Evolutionary conservation across 2,113 vertebrate species (phyloP), one percentile per base, ranked within the genome.

Genomic region (Lichenostomus cassidix): DNA sequence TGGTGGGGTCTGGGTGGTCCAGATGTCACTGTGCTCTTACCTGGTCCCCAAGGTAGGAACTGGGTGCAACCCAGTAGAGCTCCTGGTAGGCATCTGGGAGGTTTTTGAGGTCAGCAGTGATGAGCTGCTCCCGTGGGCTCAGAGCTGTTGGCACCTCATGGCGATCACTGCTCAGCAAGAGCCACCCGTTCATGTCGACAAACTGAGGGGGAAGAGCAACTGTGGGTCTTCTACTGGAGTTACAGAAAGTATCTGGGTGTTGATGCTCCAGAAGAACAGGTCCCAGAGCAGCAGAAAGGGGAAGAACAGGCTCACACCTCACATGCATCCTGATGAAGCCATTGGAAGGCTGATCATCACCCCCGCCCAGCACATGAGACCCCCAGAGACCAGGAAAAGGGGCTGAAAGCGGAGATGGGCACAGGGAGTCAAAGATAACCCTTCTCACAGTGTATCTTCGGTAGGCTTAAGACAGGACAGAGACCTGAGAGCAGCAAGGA

Each of bases 51-150:
- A 99, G 98, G 96, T 99, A 99, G 39, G 98, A 97, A 64, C 74
- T 97, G 0, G 99, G 98, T 3, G 99, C 99, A 21, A 98, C 97
- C 99, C 99, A 99, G 96, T 99, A 98, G 16, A 99, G 98, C 68
- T 99, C 99, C n/a, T 99, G 98, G 90, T 98, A 98, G n/a, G 98
- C 98, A 50, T 99, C 99, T 0, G 95, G 97, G 14, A 99, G 96
- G 2, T 96, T 98, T 23, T 93, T 98, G 87, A 99, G 98, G 90
- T 99, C 98, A 0, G 98, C 99, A 0, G 90, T 98, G 15, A 99
- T 84, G 8, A 99, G 97, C 74, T 98, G 98, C 33, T 98, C 96
- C 76, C 63, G 97, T 0, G 90, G 96, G 67, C 91, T 98, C 65
- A 97, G 79, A 3, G 94, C 67, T 0, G 98, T 98, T 0, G 98